A percentile compares a stretch with the other conserved stretches of the same genome.
Evolutionary conservation across 2,888 invertebrate species (phyloP).

Genomic region (Pyrrhosoma nymphula): DNA sequence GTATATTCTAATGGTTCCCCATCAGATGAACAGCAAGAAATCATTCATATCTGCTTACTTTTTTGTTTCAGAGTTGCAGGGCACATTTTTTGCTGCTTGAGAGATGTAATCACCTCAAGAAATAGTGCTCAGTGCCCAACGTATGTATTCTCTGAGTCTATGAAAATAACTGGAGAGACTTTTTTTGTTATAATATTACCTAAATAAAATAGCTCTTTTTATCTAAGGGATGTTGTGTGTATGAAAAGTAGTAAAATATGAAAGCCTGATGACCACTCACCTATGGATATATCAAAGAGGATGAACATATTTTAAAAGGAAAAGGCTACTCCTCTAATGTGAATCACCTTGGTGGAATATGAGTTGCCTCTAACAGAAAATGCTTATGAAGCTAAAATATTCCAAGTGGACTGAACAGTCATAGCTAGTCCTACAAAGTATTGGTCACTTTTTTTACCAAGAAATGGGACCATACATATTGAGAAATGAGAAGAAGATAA

Average conservation of each 20-base stretch:
- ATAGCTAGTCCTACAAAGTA: not conserved
- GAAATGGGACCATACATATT: not conserved
- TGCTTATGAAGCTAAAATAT: not conserved
- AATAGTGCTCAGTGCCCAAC: not conserved
- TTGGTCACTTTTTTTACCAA: not conserved
- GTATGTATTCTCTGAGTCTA: not conserved
- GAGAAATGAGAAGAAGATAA: not conserved
- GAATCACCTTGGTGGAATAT: not conserved
- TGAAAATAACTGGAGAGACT: not conserved
- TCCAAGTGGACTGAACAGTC: not conserved
- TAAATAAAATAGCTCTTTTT: not conserved
- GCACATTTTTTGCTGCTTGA: constrained; percentile 2
- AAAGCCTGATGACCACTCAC: not conserved
- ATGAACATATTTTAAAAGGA: not conserved
- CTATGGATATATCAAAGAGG: not conserved
- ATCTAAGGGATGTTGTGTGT: not conserved
- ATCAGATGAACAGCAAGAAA: not conserved
- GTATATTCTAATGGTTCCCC: not conserved
- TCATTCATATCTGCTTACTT: constrained; percentile 26
- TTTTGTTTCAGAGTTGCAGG: constrained; percentile 21
- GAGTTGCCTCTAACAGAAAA: not conserved
- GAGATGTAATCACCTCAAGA: not conserved
- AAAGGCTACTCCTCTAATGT: not conserved
- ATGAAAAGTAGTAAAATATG: not conserved
- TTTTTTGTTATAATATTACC: not conserved